Percentiles rank a stretch among this genome's conserved stretches.
Evolutionary conservation across 2,113 vertebrate species (phyloP).

Genomic region (Sialia sialis): DNA sequence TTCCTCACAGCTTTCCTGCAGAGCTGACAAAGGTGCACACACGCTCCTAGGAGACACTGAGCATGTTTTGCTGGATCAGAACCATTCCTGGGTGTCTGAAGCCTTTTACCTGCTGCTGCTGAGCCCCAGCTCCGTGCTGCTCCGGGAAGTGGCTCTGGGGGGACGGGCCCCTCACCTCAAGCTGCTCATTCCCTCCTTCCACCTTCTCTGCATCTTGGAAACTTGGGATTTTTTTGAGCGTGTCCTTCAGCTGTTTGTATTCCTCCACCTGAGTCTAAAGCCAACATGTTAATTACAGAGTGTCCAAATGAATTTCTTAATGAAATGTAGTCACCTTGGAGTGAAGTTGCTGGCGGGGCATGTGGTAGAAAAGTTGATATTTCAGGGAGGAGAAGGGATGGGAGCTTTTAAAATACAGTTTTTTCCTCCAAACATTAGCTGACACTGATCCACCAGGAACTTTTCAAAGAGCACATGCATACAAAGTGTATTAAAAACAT

Average conservation of each 20-base stretch:
- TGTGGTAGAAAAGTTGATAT: neutral
- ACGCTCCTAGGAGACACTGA: fast-evolving
- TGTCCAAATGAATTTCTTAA: neutral
- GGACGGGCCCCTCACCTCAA: neutral
- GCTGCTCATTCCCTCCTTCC: constrained; percentile 1
- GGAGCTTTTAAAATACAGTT: neutral
- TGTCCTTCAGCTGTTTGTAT: constrained; percentile 88
- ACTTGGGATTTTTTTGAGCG: constrained; percentile 78
- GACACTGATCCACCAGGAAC: constrained; percentile 15
- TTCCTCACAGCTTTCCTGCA: neutral
- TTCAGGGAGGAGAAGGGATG: neutral
- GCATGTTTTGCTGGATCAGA: neutral
- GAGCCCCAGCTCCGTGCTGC: neutral
- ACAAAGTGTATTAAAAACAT: constrained; percentile 47
- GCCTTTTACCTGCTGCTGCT: constrained; percentile 47
- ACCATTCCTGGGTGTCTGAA: fast-evolving
- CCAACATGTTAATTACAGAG: neutral
- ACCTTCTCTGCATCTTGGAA: constrained; percentile 59
- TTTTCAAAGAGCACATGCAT: constrained; percentile 68
- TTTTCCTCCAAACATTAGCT: constrained; percentile 1
- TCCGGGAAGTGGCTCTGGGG: neutral
- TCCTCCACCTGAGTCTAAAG: constrained; percentile 89
- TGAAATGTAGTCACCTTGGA: neutral
- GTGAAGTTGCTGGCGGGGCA: neutral
- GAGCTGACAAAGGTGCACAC: neutral